Percentiles rank a stretch among this genome's conserved stretches.
phyloP scores from a whole-genome alignment of 2,888 invertebrate genomes.

The Heliconius ismenius region DNA sequence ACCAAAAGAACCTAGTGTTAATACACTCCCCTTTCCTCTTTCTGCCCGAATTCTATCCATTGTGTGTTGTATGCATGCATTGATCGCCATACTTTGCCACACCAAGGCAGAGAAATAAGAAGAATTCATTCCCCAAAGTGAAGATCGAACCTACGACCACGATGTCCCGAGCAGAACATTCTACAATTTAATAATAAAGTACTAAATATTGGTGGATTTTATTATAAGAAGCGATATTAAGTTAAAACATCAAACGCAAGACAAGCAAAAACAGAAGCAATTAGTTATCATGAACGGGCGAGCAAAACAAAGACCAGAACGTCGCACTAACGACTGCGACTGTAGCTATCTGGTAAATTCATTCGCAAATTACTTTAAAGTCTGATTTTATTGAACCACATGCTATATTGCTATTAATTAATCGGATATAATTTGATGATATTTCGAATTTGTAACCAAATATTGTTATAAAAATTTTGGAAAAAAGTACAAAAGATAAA shows the following conservation, averaged over 20 bases:
- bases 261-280: constrained; percentile 51
- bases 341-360: constrained; percentile 24
- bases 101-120: too few relatives aligned
- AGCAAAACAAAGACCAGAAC: constrained; percentile 65
- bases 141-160: too few relatives aligned
- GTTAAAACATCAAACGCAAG: constrained; percentile 30
- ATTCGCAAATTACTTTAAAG: constrained; percentile 35
- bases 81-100: too few relatives aligned
- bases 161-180: too few relatives aligned
- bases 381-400: constrained; percentile 16
- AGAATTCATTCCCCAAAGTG: too few relatives aligned
- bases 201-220: background rate
- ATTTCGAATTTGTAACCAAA: background rate
- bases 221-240: constrained; percentile 16
- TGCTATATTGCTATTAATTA: constrained; percentile 1
- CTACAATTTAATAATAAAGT: background rate
- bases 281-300: constrained; percentile 74
- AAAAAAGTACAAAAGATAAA: background rate
- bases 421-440: background rate
- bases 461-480: background rate
- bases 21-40: too few relatives aligned
- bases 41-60: too few relatives aligned
- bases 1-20: too few relatives aligned
- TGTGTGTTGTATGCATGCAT: too few relatives aligned
- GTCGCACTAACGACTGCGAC: constrained; percentile 67